Conservation (phyloP, 2,797 vertebrate genomes). For the Poliocrania exsul region DNA sequence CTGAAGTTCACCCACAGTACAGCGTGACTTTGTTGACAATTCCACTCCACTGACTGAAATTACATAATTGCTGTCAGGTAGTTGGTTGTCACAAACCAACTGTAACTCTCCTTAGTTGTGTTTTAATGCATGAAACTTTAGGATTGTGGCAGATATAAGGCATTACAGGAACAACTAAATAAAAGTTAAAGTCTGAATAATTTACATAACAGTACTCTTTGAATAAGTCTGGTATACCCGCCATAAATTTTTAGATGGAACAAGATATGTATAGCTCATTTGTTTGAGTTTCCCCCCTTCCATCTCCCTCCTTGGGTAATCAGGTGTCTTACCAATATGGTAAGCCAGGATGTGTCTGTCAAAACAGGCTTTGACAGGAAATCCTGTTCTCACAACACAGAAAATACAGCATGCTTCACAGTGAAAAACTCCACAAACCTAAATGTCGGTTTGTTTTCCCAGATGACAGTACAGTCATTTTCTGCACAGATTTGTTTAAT, state of each 20-base stretch:
- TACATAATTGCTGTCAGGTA: not conserved
- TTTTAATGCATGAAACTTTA: not conserved
- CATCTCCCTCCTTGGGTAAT: not conserved
- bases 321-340: not conserved
- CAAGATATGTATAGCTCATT: not conserved
- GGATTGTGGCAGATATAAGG: not conserved
- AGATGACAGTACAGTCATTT: constrained; percentile 1
- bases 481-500: constrained; percentile 44
- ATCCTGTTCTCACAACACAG: not conserved
- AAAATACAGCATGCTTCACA: not conserved
- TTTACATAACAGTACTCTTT: not conserved
- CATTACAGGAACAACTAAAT: not conserved
- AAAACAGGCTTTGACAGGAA: constrained; percentile 5
- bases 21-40: not conserved
- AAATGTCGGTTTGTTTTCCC: not conserved
- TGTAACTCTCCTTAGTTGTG: not conserved
- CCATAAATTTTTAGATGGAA: not conserved
- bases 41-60: not conserved
- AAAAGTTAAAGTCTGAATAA: not conserved
- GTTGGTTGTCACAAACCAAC: not conserved
- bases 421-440: not conserved
- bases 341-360: not conserved
- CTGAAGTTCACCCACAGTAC: not conserved
- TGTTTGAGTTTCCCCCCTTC: not conserved
- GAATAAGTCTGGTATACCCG: not conserved